Conservation (phyloP, 2,113 vertebrate species). For the Gymnobelideus leadbeateri region DNA sequence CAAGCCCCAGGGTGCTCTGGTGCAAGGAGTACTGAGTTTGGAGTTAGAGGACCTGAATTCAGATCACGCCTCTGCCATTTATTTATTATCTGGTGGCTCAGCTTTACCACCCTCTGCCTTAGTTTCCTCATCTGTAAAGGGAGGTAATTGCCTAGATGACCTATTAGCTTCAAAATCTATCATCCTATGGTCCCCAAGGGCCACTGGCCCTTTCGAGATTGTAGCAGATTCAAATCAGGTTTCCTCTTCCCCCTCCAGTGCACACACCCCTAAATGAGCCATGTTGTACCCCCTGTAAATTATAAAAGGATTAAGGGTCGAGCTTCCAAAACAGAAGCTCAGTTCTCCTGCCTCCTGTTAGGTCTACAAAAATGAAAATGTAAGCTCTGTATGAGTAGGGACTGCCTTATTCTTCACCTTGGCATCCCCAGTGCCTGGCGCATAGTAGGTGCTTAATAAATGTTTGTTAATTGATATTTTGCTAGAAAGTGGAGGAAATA, state of each 20-base stretch:
- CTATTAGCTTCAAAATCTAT: not conserved
- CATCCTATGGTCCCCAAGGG: not conserved
- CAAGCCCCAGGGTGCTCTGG: not conserved
- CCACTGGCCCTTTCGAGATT: not conserved
- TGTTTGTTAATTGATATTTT: not conserved
- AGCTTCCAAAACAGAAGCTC: not conserved
- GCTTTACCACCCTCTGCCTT: not conserved
- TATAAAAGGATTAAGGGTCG: not conserved
- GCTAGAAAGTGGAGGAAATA: not conserved
- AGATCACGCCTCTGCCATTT: not conserved
- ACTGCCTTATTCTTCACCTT: not conserved
- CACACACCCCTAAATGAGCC: not conserved
- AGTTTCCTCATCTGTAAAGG: not conserved
- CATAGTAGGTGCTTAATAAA: not conserved
- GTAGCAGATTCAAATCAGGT: not conserved
- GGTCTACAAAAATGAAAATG: not conserved
- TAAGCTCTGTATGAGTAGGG: not conserved
- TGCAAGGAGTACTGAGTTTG: not conserved
- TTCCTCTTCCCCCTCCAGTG: not conserved
- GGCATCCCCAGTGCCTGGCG: not conserved
- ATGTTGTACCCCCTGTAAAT: not conserved
- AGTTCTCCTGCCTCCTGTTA: not conserved
- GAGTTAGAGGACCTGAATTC: not conserved
- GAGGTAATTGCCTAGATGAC: not conserved
- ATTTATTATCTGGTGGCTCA: not conserved